These are phyloP conservation scores for Chamaedrilus cognettii DNA, from an alignment of 2,888 invertebrate species.

Conservation along the genomic window DNA sequence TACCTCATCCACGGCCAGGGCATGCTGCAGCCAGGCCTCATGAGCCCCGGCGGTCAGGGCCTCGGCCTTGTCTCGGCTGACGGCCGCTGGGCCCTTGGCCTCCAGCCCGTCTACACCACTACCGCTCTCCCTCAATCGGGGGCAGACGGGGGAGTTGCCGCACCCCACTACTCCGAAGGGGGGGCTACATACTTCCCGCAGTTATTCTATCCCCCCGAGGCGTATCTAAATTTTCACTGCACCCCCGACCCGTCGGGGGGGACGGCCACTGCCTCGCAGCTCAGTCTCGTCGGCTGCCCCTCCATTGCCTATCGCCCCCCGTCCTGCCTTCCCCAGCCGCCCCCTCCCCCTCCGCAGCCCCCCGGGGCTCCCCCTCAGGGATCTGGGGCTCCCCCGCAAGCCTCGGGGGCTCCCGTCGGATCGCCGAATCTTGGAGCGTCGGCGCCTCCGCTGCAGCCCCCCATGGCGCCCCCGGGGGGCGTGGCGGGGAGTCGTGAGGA, in stretches of 20 bases:
- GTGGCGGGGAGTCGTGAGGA: no score
- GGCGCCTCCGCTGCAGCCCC: no score
- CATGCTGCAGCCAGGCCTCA: neutral
- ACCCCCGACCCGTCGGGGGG: neutral
- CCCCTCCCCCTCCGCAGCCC: neutral
- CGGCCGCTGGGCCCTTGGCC: neutral
- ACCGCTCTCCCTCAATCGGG: no score
- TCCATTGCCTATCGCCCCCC: neutral
- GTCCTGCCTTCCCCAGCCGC: neutral
- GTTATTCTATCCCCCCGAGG: no score
- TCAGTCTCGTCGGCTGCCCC: neutral
- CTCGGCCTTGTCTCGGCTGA: slow-evolving; percentile 1
- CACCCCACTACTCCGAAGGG: neutral
- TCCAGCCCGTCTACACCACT: neutral
- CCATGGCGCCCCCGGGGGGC: no score
- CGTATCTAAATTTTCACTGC: no score
- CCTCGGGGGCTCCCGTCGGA: no score
- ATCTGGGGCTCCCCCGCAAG: no score
- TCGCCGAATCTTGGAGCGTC: no score
- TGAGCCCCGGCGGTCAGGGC: neutral
- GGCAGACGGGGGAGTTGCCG: neutral
- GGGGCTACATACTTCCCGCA: neutral
- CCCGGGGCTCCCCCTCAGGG: no score
- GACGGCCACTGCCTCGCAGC: neutral
- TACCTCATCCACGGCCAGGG: neutral